Evolutionary conservation across 2,113 vertebrate species (phyloP).

Genomic region (Mola mola): DNA sequence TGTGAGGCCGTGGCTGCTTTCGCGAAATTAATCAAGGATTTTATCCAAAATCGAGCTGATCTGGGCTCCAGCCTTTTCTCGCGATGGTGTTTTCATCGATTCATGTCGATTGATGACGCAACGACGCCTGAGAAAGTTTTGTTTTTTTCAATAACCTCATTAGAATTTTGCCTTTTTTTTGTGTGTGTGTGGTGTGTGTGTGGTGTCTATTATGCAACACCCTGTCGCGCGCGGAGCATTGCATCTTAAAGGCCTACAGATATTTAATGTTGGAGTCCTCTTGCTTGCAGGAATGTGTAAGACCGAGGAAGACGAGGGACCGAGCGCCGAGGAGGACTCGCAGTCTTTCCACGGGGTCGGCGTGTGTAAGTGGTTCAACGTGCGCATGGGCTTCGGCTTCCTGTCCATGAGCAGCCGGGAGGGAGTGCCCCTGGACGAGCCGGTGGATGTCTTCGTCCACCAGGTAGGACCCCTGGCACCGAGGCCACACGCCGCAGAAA

Average conservation of each 20-base stretch:
- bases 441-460: slow-evolving; percentile 98
- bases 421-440: slow-evolving; percentile 88
- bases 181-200: too few relatives aligned
- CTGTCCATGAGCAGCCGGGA: slow-evolving; percentile 94
- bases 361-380: slow-evolving; percentile 98
- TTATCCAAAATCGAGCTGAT: neutral
- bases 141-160: neutral
- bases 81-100: slow-evolving; percentile 26
- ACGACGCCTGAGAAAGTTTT: slow-evolving; percentile 3
- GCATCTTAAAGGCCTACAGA: neutral
- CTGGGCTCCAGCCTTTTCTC: neutral
- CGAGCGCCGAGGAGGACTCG: slow-evolving; percentile 85
- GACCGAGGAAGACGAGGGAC: slow-evolving; percentile 86
- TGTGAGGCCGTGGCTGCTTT: neutral
- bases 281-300: slow-evolving; percentile 84
- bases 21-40: neutral
- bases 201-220: too few relatives aligned
- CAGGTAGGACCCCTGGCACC: slow-evolving; percentile 85
- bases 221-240: too few relatives aligned
- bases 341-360: slow-evolving; percentile 87
- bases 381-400: slow-evolving; percentile 98
- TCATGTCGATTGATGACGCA: slow-evolving; percentile 25
- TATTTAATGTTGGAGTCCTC: neutral
- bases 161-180: neutral
- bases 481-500: too few relatives aligned